Evolutionary conservation across 1,140 invertebrate species (phyloP).

Genomic region (Cotesia chilonis): DNA sequence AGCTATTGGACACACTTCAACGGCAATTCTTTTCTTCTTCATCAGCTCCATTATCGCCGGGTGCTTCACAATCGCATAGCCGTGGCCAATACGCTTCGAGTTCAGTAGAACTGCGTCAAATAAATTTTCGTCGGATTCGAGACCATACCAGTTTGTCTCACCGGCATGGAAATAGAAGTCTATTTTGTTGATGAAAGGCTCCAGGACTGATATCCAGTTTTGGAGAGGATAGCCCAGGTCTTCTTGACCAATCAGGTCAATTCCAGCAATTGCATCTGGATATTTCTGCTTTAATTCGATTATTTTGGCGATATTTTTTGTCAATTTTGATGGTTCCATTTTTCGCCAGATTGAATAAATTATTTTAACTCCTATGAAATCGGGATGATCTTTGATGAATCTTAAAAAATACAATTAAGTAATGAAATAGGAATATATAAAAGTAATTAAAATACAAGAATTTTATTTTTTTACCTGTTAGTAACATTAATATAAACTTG

Average conservation of each 20-base stretch:
- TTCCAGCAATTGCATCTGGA: conserved; percentile 73
- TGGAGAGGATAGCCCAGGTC: conserved; percentile 65
- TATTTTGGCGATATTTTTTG: conserved; percentile 62
- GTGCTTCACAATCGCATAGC: conserved; percentile 79
- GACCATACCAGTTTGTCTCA: conserved; percentile 81
- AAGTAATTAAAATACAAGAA: not conserved
- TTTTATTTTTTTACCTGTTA: conserved; percentile 43
- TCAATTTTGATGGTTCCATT: conserved; percentile 49
- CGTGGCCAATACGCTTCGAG: conserved; percentile 69
- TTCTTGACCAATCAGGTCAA: conserved; percentile 72
- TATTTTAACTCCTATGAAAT: conserved; percentile 76
- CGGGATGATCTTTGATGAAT: conserved; percentile 69
- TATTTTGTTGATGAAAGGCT: conserved; percentile 64
- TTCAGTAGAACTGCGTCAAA: conserved; percentile 83
- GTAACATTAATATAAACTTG: conserved; percentile 70
- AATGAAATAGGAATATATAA: conserved; percentile 5
- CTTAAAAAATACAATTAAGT: conserved; percentile 52
- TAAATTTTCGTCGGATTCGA: conserved; percentile 74
- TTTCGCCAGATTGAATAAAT: conserved; percentile 74
- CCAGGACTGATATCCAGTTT: conserved; percentile 53
- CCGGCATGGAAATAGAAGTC: conserved; percentile 83
- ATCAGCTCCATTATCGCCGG: conserved; percentile 72
- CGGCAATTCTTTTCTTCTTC: conserved; percentile 73
- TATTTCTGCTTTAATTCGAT: conserved; percentile 59
- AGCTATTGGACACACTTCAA: conserved; percentile 85